Evolutionary conservation across 1,140 invertebrate genomes (phyloP).

Genomic region (Aphidius gifuensis): DNA sequence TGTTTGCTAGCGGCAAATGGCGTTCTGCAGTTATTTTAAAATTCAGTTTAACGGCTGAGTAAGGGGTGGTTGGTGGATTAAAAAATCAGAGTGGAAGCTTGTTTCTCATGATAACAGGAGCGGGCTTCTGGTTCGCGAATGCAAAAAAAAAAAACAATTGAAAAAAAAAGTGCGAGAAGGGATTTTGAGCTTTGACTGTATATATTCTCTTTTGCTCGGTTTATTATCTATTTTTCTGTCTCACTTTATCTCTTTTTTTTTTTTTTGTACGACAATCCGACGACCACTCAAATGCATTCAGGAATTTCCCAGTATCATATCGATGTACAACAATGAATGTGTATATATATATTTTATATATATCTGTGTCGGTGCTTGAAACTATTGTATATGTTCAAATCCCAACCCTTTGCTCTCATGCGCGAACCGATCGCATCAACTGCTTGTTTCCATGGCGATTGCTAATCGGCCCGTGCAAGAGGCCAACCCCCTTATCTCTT

Average conservation of each 20-base stretch:
- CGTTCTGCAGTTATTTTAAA: conserved; percentile 58
- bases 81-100: conserved; percentile 59
- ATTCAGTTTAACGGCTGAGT: conserved; percentile 40
- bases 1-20: conserved; percentile 56
- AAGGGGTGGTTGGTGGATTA: conserved; percentile 50
- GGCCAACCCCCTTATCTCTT: conserved; percentile 34
- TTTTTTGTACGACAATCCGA: conserved; percentile 5
- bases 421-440: conserved; percentile 58
- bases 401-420: conserved; percentile 48
- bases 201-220: no score
- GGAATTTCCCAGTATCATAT: neutral
- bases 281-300: conserved; percentile 3
- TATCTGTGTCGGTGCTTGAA: conserved; percentile 24
- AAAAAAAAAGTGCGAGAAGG: neutral
- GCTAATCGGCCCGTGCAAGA: conserved; percentile 56
- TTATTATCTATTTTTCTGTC: no score
- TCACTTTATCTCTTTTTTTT: conserved; percentile 24
- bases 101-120: conserved; percentile 57
- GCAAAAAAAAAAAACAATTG: neutral
- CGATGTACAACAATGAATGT: conserved; percentile 11
- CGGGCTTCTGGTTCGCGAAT: conserved; percentile 46
- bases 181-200: no score
- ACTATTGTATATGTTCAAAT: conserved; percentile 18
- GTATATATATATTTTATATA: conserved; percentile 22
- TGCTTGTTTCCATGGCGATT: conserved; percentile 62